These are phyloP conservation scores for Brachypodius melanocephalos DNA, from an alignment of 2,113 vertebrate species.

Conservation along the genomic window DNA sequence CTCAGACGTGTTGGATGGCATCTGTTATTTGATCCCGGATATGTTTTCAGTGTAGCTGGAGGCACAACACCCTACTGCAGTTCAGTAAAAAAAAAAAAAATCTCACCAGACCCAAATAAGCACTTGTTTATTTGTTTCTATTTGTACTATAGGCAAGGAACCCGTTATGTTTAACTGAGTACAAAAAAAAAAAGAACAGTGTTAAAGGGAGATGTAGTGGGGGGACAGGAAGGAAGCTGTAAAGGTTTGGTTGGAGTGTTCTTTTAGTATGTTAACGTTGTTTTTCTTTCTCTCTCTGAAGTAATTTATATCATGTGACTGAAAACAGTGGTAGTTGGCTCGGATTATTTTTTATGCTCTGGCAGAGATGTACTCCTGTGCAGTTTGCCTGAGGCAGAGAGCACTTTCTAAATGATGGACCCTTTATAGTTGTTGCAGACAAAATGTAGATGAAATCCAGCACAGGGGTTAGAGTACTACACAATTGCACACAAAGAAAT, in stretches of 20 bases:
- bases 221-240: background rate
- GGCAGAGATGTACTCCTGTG: background rate
- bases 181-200: background rate
- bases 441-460: background rate
- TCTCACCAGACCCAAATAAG: background rate
- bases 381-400: background rate
- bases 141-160: background rate
- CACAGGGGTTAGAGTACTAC: background rate
- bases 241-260: background rate
- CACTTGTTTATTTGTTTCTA: background rate
- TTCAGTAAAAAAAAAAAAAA: background rate
- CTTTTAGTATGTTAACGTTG: rapidly evolving
- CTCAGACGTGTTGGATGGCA: background rate
- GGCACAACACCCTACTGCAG: background rate
- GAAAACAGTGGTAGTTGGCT: background rate
- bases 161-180: background rate
- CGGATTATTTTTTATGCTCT: rapidly evolving
- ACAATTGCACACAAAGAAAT: background rate
- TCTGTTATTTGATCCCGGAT: rapidly evolving
- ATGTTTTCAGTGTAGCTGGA: background rate
- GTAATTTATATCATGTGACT: background rate
- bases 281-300: background rate
- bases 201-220: background rate
- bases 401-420: background rate
- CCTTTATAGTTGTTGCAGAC: background rate